phyloP scores from a whole-genome alignment of 2,797 vertebrate species.

The Phoxinus dragarum region DNA sequence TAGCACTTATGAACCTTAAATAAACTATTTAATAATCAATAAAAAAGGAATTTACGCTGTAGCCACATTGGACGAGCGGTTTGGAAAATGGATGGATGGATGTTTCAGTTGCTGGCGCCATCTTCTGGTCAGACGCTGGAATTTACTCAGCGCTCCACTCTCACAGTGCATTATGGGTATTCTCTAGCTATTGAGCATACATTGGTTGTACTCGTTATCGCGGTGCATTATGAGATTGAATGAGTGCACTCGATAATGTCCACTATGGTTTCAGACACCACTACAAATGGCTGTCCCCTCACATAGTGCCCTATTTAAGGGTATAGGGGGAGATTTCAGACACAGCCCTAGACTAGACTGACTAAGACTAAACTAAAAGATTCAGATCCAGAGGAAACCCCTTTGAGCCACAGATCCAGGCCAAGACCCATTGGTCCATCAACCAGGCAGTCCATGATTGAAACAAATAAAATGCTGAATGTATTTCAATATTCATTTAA shows the following conservation, averaged over 20 bases:
- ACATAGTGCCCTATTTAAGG: not conserved
- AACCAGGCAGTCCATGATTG: not conserved
- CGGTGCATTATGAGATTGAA: not conserved
- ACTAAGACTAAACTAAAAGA: not conserved
- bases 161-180: not conserved
- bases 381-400: slow-evolving; percentile 3
- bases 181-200: not conserved
- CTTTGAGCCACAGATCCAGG: not conserved
- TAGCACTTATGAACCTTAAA: too few relatives aligned
- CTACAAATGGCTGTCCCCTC: too few relatives aligned
- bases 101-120: not conserved
- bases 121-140: not conserved
- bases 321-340: not conserved
- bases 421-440: not conserved
- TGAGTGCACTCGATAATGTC: not conserved
- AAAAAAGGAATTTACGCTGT: not conserved
- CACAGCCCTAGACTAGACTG: not conserved
- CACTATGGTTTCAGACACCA: too few relatives aligned
- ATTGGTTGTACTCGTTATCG: not conserved
- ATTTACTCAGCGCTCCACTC: not conserved
- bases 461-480: not conserved
- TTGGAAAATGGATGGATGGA: not conserved
- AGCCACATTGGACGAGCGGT: not conserved
- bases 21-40: too few relatives aligned
- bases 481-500: not conserved